Evolutionary conservation across 2,797 vertebrate species (phyloP).

Genomic region (Ambastaia sidthimunki): DNA sequence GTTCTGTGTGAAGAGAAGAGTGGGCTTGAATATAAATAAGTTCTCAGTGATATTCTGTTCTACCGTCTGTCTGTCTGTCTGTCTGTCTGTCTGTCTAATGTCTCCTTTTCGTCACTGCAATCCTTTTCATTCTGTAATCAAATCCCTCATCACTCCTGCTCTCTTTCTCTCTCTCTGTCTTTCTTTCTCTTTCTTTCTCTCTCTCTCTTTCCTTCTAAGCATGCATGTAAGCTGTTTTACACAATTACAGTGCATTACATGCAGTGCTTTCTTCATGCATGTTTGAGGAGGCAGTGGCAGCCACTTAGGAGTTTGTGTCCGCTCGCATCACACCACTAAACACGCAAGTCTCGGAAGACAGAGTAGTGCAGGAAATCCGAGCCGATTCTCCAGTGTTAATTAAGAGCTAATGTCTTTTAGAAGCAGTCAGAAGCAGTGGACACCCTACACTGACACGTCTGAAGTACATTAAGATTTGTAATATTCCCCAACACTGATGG

Average conservation of each 20-base stretch:
- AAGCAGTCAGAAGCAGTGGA: background rate
- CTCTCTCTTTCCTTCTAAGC: background rate
- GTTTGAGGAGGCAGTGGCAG: constrained; percentile 38
- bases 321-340: constrained; percentile 8
- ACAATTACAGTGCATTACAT: constrained; percentile 60
- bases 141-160: too few relatives aligned
- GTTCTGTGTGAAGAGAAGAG: background rate
- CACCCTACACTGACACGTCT: constrained; percentile 14
- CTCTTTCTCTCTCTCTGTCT: too few relatives aligned
- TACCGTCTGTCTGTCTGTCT: background rate
- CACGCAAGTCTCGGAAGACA: background rate
- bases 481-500: background rate
- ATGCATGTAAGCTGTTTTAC: constrained; percentile 51
- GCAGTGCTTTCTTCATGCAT: constrained; percentile 49
- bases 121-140: too few relatives aligned
- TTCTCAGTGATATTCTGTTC: too few relatives aligned
- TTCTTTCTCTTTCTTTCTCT: background rate
- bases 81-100: background rate
- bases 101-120: background rate
- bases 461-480: constrained; percentile 19
- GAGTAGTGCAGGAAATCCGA: background rate
- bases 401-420: constrained; percentile 5
- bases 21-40: constrained; percentile 2
- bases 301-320: constrained; percentile 14
- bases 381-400: constrained; percentile 4